Evolutionary conservation across 2,113 vertebrate genomes (phyloP).

Genomic region (Pipra filicauda): DNA sequence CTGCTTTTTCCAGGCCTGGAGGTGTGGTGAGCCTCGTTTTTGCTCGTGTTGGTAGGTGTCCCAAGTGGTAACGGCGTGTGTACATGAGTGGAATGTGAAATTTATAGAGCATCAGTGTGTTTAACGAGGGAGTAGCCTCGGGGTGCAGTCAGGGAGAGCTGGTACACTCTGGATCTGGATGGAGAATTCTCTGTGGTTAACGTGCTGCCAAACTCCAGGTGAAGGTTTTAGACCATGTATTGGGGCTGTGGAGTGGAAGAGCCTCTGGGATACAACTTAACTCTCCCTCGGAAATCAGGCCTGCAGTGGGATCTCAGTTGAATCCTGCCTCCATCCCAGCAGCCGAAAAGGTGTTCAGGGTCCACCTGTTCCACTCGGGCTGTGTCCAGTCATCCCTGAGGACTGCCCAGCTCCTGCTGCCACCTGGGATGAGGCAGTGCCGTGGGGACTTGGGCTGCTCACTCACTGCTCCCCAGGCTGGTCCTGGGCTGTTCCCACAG

Average conservation of each 20-base stretch:
- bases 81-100: constrained; percentile 57
- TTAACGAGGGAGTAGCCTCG: constrained; percentile 51
- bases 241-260: neutral
- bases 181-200: neutral
- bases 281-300: neutral
- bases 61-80: neutral
- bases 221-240: neutral
- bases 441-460: neutral
- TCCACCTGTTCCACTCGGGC: neutral
- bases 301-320: neutral
- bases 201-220: neutral
- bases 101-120: constrained; percentile 44
- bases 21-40: constrained; percentile 24
- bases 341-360: neutral
- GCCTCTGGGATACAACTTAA: neutral
- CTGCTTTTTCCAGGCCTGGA: constrained; percentile 37
- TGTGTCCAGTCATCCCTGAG: neutral
- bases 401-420: neutral
- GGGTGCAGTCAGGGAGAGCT: constrained; percentile 24
- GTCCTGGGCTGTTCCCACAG: neutral
- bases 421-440: neutral
- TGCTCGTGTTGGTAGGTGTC: constrained; percentile 15
- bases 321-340: neutral
- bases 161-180: constrained; percentile 32
- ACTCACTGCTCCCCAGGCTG: fast-evolving